phyloP scores from a whole-genome alignment of 2,113 vertebrate genomes.

The Halcyon malimbica region DNA sequence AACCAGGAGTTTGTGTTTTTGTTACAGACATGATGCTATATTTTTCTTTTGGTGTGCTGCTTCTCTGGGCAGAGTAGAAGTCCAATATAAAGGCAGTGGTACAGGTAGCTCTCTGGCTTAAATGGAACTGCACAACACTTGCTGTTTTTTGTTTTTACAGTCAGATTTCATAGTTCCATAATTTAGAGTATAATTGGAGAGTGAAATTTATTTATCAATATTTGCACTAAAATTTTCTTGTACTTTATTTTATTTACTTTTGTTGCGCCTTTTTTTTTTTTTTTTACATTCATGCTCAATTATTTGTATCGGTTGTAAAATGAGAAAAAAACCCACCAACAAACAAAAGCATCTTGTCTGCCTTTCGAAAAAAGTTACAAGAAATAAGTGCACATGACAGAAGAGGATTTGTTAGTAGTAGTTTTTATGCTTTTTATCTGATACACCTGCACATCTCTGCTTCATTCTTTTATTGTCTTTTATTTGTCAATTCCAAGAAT shows the following conservation, averaged over 20 bases:
- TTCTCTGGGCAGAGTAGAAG: neutral
- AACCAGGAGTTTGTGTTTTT: neutral
- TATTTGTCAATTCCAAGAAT: neutral
- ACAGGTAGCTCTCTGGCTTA: neutral
- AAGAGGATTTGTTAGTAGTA: neutral
- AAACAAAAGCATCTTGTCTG: neutral
- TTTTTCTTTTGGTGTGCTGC: neutral
- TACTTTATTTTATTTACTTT: neutral
- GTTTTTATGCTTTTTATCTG: neutral
- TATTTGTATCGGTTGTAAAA: neutral
- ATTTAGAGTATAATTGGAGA: neutral
- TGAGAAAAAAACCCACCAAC: neutral
- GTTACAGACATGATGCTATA: neutral
- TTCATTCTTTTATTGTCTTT: neutral
- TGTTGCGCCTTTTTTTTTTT: neutral
- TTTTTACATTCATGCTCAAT: neutral
- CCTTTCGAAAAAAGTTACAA: neutral
- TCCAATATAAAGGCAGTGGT: rapidly evolving
- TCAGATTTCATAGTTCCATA: neutral
- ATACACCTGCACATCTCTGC: neutral
- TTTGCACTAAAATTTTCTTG: neutral
- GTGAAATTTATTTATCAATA: too few relatives aligned
- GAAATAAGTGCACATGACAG: neutral
- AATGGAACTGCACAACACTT: neutral
- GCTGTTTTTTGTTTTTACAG: neutral